Evolutionary conservation across 2,888 invertebrate genomes (phyloP).

Genomic region (Dromius quadrimaculatus): DNA sequence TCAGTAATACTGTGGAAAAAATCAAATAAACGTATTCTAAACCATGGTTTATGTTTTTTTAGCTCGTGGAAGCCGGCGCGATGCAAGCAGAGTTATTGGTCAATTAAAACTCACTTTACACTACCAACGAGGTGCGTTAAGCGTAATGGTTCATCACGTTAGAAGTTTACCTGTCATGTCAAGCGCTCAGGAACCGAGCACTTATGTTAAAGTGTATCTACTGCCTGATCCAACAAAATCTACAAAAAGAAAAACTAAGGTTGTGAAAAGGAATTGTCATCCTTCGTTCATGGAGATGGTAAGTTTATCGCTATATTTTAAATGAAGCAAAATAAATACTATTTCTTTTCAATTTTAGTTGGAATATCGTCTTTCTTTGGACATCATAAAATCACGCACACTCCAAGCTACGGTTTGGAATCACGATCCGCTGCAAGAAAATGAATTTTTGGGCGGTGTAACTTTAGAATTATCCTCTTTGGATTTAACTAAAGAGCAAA

Average conservation of each 20-base stretch:
- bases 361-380: conserved; percentile 88
- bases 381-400: conserved; percentile 79
- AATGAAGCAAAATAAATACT: neutral
- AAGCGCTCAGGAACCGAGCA: conserved; percentile 86
- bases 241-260: conserved; percentile 96
- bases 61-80: conserved; percentile 58
- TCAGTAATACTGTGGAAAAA: too few relatives aligned
- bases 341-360: conserved; percentile 70
- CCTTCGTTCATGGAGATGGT: conserved; percentile 99
- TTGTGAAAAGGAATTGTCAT: conserved; percentile 90
- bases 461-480: conserved; percentile 81
- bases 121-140: conserved; percentile 79
- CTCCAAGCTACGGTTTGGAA: conserved; percentile 97
- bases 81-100: conserved; percentile 71
- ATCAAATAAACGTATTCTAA: neutral
- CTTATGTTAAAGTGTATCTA: conserved; percentile 92
- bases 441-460: conserved; percentile 94
- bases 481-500: conserved; percentile 82
- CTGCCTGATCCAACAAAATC: conserved; percentile 92
- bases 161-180: conserved; percentile 85
- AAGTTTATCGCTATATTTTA: too few relatives aligned
- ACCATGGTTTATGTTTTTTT: conserved; percentile 2
- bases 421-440: conserved; percentile 93
- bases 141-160: conserved; percentile 91
- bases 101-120: conserved; percentile 84